Evolutionary conservation across 2,797 vertebrate species (phyloP).

Genomic region (Catamblyrhynchus diadema): DNA sequence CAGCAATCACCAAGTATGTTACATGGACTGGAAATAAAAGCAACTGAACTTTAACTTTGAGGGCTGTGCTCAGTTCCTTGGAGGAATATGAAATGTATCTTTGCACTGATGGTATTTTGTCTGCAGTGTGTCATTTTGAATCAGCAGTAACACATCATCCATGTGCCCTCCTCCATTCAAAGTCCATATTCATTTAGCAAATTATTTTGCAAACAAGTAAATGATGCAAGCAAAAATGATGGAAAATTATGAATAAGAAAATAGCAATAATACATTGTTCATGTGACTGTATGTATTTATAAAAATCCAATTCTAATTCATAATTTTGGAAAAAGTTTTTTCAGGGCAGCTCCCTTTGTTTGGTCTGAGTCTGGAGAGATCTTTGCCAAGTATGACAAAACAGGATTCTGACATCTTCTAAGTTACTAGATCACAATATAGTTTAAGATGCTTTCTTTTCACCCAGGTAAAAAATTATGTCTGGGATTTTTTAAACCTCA

Average conservation of each 20-base stretch:
- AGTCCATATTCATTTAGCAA: background rate
- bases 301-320: background rate
- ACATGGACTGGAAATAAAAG: slow-evolving; percentile 26
- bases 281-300: background rate
- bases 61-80: slow-evolving; percentile 1
- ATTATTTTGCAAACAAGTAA: slow-evolving; percentile 20
- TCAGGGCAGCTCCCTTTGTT: slow-evolving; percentile 18
- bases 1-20: background rate
- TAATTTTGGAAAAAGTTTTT: background rate
- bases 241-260: background rate
- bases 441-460: background rate
- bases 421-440: slow-evolving; percentile 23
- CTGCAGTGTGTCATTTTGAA: slow-evolving; percentile 17
- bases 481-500: slow-evolving; percentile 2
- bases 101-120: slow-evolving; percentile 19
- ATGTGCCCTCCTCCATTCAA: background rate
- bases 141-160: slow-evolving; percentile 26
- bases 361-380: background rate
- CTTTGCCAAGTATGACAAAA: slow-evolving; percentile 59
- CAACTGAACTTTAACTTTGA: slow-evolving; percentile 7
- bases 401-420: slow-evolving; percentile 3
- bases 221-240: background rate
- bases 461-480: background rate
- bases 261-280: background rate
- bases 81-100: slow-evolving; percentile 30